phyloP scores from a whole-genome alignment of 2,888 invertebrate species.

The Catocala fraxini region DNA sequence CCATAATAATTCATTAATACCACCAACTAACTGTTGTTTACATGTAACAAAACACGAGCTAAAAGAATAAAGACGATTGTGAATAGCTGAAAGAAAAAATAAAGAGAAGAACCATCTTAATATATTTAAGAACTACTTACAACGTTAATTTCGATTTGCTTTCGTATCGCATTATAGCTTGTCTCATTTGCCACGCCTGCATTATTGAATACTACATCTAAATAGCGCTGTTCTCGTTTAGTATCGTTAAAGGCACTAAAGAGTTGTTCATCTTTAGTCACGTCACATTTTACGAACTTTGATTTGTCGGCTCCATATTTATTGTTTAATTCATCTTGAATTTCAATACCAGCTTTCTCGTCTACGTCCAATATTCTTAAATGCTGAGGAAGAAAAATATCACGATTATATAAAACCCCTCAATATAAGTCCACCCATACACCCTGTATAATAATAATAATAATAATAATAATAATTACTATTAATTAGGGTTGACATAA shows the following conservation, averaged over 20 bases:
- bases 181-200: slow-evolving; percentile 58
- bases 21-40: too few species aligned
- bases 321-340: slow-evolving; percentile 52
- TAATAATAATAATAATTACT: too few species aligned
- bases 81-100: too few species aligned
- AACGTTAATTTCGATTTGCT: slow-evolving; percentile 54
- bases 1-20: too few species aligned
- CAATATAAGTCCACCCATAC: too few species aligned
- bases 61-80: too few species aligned
- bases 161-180: slow-evolving; percentile 36
- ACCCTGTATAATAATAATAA: too few species aligned
- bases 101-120: not conserved
- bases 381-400: slow-evolving; percentile 41
- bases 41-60: too few species aligned
- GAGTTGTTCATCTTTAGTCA: slow-evolving; percentile 54
- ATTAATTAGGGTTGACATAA: too few species aligned
- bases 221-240: slow-evolving; percentile 37
- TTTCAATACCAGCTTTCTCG: slow-evolving; percentile 38
- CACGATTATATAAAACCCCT: too few species aligned
- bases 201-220: slow-evolving; percentile 62
- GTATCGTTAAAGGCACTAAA: slow-evolving; percentile 45
- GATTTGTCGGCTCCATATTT: slow-evolving; percentile 48
- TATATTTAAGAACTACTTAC: slow-evolving; percentile 40
- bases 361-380: slow-evolving; percentile 58
- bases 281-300: slow-evolving; percentile 60